Evolutionary conservation across 2,888 invertebrate genomes (phyloP).

Genomic region (Coenonympha arcania): DNA sequence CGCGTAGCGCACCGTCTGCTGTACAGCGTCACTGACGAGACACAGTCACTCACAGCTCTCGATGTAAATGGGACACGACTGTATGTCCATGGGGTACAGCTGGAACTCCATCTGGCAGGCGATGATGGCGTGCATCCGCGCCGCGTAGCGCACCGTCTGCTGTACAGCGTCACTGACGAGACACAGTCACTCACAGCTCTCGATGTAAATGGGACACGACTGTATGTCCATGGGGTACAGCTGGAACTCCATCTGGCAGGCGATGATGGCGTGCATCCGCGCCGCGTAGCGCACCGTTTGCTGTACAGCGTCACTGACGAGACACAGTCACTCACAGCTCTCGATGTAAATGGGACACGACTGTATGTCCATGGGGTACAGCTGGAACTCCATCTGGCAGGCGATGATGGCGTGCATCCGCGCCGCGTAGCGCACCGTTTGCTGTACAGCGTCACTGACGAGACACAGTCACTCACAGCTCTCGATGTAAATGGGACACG

Average conservation of each 20-base stretch:
- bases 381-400: slow-evolving; percentile 90
- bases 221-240: slow-evolving; percentile 90
- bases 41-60: slow-evolving; percentile 93
- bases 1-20: slow-evolving; percentile 85
- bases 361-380: slow-evolving; percentile 90
- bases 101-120: slow-evolving; percentile 92
- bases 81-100: slow-evolving; percentile 89
- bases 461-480: slow-evolving; percentile 92
- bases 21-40: slow-evolving; percentile 85
- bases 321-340: slow-evolving; percentile 91
- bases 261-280: slow-evolving; percentile 87
- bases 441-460: slow-evolving; percentile 85
- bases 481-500: slow-evolving; percentile 86
- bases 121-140: slow-evolving; percentile 87
- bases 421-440: slow-evolving; percentile 85
- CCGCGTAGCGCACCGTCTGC: slow-evolving; percentile 86
- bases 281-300: slow-evolving; percentile 86
- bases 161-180: slow-evolving; percentile 84
- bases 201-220: slow-evolving; percentile 86
- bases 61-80: slow-evolving; percentile 86
- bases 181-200: slow-evolving; percentile 92
- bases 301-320: too few relatives aligned
- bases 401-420: slow-evolving; percentile 89
- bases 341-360: slow-evolving; percentile 87
- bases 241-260: slow-evolving; percentile 90